These are phyloP conservation scores for Nannoperca obscura DNA, from an alignment of 2,797 vertebrate species.

Conservation along the genomic window DNA sequence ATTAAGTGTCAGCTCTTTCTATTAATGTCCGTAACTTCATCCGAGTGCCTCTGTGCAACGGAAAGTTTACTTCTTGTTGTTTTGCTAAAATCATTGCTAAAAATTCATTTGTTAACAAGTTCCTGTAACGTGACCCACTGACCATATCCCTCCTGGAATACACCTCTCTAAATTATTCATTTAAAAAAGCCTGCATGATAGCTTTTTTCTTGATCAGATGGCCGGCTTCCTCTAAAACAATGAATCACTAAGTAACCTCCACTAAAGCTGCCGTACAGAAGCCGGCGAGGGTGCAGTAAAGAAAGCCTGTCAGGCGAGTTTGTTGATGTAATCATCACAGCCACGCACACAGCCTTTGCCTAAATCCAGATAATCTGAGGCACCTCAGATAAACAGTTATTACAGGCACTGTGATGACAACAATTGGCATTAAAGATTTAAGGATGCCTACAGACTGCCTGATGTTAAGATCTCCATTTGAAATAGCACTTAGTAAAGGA, in stretches of 20 bases:
- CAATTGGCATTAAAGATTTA: not conserved
- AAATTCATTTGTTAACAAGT: not conserved
- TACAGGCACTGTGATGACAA: conserved; percentile 2
- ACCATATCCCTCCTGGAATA: not conserved
- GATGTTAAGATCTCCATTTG: not conserved
- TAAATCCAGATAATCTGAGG: conserved; percentile 21
- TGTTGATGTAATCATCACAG: conserved; percentile 27
- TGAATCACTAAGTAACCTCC: not conserved
- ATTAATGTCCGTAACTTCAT: not conserved
- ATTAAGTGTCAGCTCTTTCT: not conserved
- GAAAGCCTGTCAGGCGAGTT: not conserved
- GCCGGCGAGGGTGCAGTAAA: not conserved
- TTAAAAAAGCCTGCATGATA: not conserved
- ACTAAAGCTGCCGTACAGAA: not conserved
- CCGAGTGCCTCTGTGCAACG: not conserved
- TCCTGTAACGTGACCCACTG: not conserved
- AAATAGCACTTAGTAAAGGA: not conserved
- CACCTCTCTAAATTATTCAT: not conserved
- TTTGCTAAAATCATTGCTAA: not conserved
- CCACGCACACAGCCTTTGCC: not conserved
- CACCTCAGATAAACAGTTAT: conserved; percentile 39
- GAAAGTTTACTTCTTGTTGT: not conserved
- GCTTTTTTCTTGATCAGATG: not conserved
- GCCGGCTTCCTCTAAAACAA: not conserved
- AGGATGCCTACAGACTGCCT: not conserved